Percentiles rank a stretch among this genome's conserved stretches.
Evolutionary conservation across 2,888 invertebrate species (phyloP).

Genomic region (Pilophorus perplexus): DNA sequence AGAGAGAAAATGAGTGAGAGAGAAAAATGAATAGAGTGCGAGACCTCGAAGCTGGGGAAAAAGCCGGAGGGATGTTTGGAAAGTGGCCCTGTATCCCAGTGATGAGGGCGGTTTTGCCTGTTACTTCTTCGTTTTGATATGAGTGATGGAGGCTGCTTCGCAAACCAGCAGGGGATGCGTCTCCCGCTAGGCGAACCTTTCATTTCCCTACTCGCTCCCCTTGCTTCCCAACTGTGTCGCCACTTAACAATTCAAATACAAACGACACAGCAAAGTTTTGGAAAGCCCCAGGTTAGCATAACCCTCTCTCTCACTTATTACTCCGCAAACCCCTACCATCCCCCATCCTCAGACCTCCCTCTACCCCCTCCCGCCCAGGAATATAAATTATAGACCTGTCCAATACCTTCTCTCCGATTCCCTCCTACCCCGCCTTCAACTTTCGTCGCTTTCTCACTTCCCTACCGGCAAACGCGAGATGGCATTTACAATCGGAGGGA

Average conservation of each 20-base stretch:
- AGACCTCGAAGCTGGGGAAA: too few species aligned
- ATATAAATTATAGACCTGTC: conserved; percentile 19
- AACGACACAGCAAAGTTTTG: conserved; percentile 33
- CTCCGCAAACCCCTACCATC: not conserved
- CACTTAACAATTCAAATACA: conserved; percentile 35
- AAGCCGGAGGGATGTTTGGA: not conserved
- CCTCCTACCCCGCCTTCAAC: conserved; percentile 2
- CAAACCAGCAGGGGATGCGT: not conserved
- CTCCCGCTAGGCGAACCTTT: not conserved
- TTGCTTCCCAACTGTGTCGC: conserved; percentile 21
- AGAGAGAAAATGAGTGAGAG: too few species aligned
- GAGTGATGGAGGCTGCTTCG: not conserved
- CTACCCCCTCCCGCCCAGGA: not conserved
- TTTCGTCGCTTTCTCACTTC: conserved; percentile 15
- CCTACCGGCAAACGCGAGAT: not conserved
- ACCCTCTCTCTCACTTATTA: conserved; percentile 28
- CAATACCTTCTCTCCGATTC: conserved; percentile 8
- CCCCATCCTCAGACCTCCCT: not conserved
- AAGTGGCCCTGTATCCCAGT: too few species aligned
- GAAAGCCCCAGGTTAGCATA: conserved; percentile 27
- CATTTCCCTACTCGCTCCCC: conserved; percentile 1
- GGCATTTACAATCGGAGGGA: conserved; percentile 10
- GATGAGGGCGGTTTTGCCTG: conserved; percentile 1
- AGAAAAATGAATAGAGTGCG: too few species aligned
- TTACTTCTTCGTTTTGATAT: conserved; percentile 9